Evolutionary conservation across 1,140 invertebrate species (phyloP).

Genomic region (Melanaphis sacchari): DNA sequence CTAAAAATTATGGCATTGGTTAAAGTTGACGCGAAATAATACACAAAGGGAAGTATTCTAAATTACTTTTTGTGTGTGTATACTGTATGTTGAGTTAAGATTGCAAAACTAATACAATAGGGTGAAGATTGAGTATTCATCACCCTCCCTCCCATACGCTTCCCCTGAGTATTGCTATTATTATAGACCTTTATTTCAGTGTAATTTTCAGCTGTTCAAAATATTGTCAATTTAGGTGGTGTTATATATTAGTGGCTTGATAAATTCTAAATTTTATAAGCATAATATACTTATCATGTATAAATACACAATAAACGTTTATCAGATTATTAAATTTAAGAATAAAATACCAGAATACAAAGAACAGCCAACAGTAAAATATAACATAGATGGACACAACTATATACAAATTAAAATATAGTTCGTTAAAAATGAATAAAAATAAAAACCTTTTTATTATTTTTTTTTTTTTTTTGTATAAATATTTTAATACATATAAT

Average conservation of each 20-base stretch:
- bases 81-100: conserved; percentile 31
- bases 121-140: conserved; percentile 42
- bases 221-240: conserved; percentile 27
- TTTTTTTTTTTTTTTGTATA: not conserved
- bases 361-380: not conserved
- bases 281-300: not conserved
- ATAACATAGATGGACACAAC: not conserved
- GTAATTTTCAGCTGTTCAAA: conserved; percentile 46
- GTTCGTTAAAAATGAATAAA: not conserved
- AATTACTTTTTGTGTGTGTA: conserved; percentile 48
- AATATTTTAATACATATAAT: not conserved
- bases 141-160: not conserved
- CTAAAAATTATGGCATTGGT: conserved; percentile 31
- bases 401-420: not conserved
- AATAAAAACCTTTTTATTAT: not conserved
- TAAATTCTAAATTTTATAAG: conserved; percentile 12
- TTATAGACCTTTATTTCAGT: conserved; percentile 25
- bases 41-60: conserved; percentile 21
- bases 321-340: conserved; percentile 29
- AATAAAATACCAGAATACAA: not conserved
- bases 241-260: not conserved
- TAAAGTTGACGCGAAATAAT: not conserved
- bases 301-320: not conserved
- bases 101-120: conserved; percentile 48
- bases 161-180: conserved; percentile 23